Evolutionary conservation across 2,113 vertebrate genomes (phyloP), one percentile per base, ranked within the genome.

Genomic region (Poeciliopsis prolifica): DNA sequence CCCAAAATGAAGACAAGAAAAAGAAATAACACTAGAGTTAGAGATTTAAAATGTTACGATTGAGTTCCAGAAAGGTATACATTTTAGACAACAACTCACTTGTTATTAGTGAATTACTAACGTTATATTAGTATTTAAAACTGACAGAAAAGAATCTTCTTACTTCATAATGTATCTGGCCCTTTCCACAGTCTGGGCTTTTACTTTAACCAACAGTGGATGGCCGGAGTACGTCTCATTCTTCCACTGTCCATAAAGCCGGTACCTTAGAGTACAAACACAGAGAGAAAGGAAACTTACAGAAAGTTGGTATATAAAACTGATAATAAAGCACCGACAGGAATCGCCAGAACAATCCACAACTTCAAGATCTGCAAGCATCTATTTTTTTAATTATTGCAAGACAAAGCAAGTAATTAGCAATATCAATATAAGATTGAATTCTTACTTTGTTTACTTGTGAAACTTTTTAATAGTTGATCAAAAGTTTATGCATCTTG

Each of bases 191-290:
- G 97, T 98, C 82, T 99, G 97, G 91, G 97, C 98, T 95, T 99
- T 99, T 89, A 99, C 96, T 94, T 98, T 99, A 79, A 99, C 97
- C 79, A 99, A 91, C 75, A 99, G 94, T 0, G 97, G 97, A 82
- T 99, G 98, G 81, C 95, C 96, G 17, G 95, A 95, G 77, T 99
- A 99, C 0, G 97, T 99, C 92, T 99, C 98, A 7, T 99, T 99
- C 92, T 99, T 99, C 98, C 97, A 99, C 0, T 99, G 98, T 11
- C 98, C 98, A 77, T 99, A 99, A 30, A 99, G 94, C 79, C 97
- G 97, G 82, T 99, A 99, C 93, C 98, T 99, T 86, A 62, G 40
- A 26, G 48, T 65, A 42, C 37, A 77, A 26, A 78, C 4, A 65
- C 44, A 48, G 4, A 48, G 44, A 19, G 44, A 48, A 48, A 1